These are phyloP conservation scores for Malurus splendens DNA, from an alignment of 2,797 vertebrate species.

Conservation along the genomic window DNA sequence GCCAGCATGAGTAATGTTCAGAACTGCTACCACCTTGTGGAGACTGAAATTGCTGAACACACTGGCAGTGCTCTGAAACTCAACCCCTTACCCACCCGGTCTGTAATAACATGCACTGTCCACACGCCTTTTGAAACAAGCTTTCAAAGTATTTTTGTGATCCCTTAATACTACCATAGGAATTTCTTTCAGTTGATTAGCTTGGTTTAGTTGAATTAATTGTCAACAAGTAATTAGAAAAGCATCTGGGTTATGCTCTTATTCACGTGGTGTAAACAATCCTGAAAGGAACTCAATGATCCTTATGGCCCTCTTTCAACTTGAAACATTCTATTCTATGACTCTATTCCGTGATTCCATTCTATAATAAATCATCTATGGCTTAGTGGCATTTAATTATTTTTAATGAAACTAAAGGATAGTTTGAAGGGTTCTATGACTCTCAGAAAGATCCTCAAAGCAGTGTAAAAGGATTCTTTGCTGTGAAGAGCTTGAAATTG, in stretches of 20 bases:
- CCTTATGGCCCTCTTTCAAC: not conserved
- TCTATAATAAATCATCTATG: not conserved
- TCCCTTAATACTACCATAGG: not conserved
- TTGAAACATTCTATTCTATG: not conserved
- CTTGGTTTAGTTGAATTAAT: not conserved
- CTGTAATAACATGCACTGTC: too few species aligned
- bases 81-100: not conserved
- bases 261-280: not conserved
- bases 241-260: not conserved
- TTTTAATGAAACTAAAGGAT: not conserved
- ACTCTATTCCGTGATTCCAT: not conserved
- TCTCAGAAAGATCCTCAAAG: not conserved
- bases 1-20: not conserved
- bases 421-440: not conserved
- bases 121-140: not conserved
- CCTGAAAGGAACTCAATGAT: not conserved
- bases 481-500: not conserved
- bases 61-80: not conserved
- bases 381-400: not conserved
- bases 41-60: not conserved
- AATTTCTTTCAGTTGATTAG: not conserved
- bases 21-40: conserved; percentile 12
- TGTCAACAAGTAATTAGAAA: not conserved
- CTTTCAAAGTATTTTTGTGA: not conserved
- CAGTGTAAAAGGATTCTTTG: not conserved